phyloP scores from a whole-genome alignment of 2,113 vertebrate species.

The Progne subis region DNA sequence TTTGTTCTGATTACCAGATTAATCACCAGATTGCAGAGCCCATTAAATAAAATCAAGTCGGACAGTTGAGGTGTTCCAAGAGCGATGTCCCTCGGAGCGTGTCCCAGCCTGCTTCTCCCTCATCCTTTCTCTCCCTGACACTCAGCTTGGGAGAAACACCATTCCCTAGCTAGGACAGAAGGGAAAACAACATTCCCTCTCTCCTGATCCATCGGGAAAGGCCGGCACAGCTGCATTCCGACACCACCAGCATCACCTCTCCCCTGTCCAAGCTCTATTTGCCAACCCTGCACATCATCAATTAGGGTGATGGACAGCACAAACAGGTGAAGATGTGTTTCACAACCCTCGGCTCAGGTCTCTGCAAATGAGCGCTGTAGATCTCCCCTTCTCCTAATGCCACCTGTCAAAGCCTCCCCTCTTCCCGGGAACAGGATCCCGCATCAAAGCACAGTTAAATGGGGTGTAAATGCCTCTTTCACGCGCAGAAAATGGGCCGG shows the following conservation, averaged over 20 bases:
- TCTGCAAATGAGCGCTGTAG: slow-evolving; percentile 52
- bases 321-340: not conserved
- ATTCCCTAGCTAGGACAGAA: not conserved
- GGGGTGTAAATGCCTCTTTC: slow-evolving; percentile 69
- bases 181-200: not conserved
- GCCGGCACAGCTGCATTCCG: not conserved
- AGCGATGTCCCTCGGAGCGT: not conserved
- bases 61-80: slow-evolving; percentile 41
- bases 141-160: not conserved
- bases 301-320: slow-evolving; percentile 20
- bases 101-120: not conserved
- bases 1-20: slow-evolving; percentile 67
- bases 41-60: slow-evolving; percentile 12
- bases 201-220: not conserved
- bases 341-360: slow-evolving; percentile 2
- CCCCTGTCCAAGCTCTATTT: not conserved
- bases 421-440: slow-evolving; percentile 6
- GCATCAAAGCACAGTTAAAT: slow-evolving; percentile 60
- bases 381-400: slow-evolving; percentile 55
- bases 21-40: slow-evolving; percentile 44
- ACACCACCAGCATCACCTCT: not conserved
- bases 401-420: slow-evolving; percentile 20
- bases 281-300: not conserved
- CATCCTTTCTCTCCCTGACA: not conserved
- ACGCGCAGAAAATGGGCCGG: slow-evolving; percentile 30